Conservation (phyloP, 1,140 invertebrate genomes). For the Lethrus apterus region DNA sequence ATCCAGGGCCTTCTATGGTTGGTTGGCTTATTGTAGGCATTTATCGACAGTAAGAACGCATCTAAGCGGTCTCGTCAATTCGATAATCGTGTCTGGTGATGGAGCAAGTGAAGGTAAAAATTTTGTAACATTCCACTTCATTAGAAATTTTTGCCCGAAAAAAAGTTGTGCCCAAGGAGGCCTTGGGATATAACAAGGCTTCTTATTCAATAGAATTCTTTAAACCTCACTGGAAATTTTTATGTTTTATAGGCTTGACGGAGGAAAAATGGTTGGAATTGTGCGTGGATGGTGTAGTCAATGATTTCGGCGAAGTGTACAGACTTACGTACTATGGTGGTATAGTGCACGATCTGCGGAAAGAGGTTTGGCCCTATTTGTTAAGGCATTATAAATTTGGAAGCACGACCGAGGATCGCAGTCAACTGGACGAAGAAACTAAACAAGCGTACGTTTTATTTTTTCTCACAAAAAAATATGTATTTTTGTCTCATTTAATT, state of each 20-base stretch:
- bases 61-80: conserved; percentile 78
- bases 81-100: conserved; percentile 48
- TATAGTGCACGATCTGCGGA: conserved; percentile 68
- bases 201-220: too few species aligned
- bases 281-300: conserved; percentile 52
- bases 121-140: too few species aligned
- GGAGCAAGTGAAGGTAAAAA: conserved; percentile 47
- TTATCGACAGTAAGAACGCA: conserved; percentile 86
- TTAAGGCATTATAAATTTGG: conserved; percentile 80
- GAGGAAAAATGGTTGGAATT: conserved; percentile 59
- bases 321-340: conserved; percentile 82
- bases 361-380: conserved; percentile 86
- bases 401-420: conserved; percentile 60
- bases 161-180: too few species aligned
- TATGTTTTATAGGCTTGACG: conserved; percentile 53
- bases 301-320: conserved; percentile 66
- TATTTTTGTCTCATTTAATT: too few species aligned
- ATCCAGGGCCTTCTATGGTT: conserved; percentile 92
- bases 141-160: too few species aligned
- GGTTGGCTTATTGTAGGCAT: conserved; percentile 89
- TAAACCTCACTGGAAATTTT: conserved; percentile 7
- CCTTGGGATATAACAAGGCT: too few species aligned
- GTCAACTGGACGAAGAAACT: conserved; percentile 58
- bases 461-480: background rate
- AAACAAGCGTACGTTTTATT: conserved; percentile 47